phyloP scores from a whole-genome alignment of 2,888 invertebrate genomes.

The Melipona beecheii region DNA sequence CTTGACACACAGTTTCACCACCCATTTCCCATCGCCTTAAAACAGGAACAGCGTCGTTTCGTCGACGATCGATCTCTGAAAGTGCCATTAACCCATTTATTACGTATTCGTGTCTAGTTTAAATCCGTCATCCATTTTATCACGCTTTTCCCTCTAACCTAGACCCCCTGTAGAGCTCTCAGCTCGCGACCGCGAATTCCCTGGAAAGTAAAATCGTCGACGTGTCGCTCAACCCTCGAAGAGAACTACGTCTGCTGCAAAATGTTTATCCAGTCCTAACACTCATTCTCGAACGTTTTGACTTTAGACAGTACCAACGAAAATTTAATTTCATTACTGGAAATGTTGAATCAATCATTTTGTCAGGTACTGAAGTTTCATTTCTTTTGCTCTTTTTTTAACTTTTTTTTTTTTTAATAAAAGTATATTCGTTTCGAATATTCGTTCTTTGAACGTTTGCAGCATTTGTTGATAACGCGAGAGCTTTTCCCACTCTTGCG shows the following conservation, averaged over 20 bases:
- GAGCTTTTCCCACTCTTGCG: neutral
- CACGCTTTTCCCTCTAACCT: slow-evolving; percentile 26
- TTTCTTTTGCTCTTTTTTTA: neutral
- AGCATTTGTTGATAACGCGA: neutral
- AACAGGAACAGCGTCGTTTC: slow-evolving; percentile 12
- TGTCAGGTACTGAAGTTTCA: too few relatives aligned
- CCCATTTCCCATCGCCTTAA: neutral
- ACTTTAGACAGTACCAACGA: neutral
- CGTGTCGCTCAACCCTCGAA: neutral
- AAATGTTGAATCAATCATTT: neutral
- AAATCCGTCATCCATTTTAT: slow-evolving; percentile 26
- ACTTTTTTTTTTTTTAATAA: too few relatives aligned
- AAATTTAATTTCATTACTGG: neutral
- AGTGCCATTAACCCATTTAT: slow-evolving; percentile 42
- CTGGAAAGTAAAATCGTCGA: neutral
- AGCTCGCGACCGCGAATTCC: slow-evolving; percentile 15
- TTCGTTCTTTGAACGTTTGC: neutral
- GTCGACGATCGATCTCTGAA: slow-evolving; percentile 24
- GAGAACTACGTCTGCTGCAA: neutral
- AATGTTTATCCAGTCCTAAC: neutral
- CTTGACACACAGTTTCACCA: slow-evolving; percentile 2
- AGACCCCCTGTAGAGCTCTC: slow-evolving; percentile 7
- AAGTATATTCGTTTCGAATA: neutral
- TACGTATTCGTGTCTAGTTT: slow-evolving; percentile 34
- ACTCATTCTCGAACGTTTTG: neutral